phyloP scores from a whole-genome alignment of 2,113 vertebrate genomes.

The Equus przewalskii region DNA sequence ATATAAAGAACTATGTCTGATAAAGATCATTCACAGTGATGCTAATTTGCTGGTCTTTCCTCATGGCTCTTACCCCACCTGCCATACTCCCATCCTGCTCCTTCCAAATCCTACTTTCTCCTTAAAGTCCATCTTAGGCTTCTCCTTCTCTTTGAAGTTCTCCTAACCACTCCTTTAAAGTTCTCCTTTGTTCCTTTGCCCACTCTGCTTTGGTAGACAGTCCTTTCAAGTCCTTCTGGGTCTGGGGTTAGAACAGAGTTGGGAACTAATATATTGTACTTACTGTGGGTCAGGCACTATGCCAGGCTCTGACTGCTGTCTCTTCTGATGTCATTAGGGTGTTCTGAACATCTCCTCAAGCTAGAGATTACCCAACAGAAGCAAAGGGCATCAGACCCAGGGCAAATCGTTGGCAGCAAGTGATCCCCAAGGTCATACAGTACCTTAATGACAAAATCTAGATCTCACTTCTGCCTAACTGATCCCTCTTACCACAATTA shows the following conservation, averaged over 20 bases:
- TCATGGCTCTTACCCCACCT: not conserved
- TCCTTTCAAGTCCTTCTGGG: not conserved
- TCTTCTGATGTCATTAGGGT: not conserved
- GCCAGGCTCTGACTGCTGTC: not conserved
- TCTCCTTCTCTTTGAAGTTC: not conserved
- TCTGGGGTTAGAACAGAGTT: not conserved
- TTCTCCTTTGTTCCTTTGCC: not conserved
- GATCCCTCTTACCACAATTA: not conserved
- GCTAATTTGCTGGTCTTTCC: not conserved
- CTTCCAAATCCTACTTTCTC: not conserved
- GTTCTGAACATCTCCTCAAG: not conserved
- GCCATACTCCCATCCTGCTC: not conserved
- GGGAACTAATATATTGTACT: not conserved
- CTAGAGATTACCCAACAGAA: not conserved
- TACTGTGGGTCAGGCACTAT: not conserved
- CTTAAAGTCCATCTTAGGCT: not conserved
- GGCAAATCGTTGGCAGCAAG: not conserved
- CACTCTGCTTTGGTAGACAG: not conserved
- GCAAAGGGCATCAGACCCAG: not conserved
- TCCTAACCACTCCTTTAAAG: not conserved
- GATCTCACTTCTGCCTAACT: not conserved
- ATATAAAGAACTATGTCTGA: not conserved
- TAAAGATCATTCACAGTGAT: not conserved
- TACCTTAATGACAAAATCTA: constrained; percentile 1
- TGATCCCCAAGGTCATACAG: not conserved